Evolutionary conservation across 2,888 invertebrate genomes (phyloP).

Genomic region (Athalia circularis): DNA sequence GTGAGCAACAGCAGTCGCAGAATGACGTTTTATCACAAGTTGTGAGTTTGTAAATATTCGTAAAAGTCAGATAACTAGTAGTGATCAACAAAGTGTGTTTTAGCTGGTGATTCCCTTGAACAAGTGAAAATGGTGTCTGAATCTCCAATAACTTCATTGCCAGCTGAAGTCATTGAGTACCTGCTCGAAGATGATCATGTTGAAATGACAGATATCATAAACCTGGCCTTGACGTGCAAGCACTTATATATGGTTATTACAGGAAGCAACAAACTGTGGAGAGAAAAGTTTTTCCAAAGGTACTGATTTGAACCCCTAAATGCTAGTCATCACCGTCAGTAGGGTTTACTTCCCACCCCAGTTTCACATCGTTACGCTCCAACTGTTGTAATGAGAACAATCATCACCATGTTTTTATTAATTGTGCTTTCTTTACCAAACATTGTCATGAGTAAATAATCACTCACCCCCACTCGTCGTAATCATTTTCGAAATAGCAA

Average conservation of each 20-base stretch:
- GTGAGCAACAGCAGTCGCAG: too few relatives aligned
- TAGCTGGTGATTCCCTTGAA: not conserved
- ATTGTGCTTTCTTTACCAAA: too few relatives aligned
- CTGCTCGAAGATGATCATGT: conserved; percentile 64
- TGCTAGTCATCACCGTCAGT: not conserved
- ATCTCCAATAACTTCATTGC: conserved; percentile 62
- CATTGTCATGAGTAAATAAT: too few relatives aligned
- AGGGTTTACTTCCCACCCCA: not conserved
- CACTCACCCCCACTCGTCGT: not conserved
- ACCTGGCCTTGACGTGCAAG: conserved; percentile 77
- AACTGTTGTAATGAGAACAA: too few relatives aligned
- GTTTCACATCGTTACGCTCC: not conserved
- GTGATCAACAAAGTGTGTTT: too few relatives aligned
- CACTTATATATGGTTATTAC: conserved; percentile 74
- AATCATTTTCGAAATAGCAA: not conserved
- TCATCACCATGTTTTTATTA: too few relatives aligned
- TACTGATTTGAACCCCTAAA: conserved; percentile 53
- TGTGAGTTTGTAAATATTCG: too few relatives aligned
- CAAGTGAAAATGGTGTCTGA: conserved; percentile 60
- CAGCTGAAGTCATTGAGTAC: conserved; percentile 66
- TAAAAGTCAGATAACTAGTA: too few relatives aligned
- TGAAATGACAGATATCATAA: conserved; percentile 73
- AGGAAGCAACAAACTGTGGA: conserved; percentile 75
- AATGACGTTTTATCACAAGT: too few relatives aligned
- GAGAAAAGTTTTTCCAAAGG: conserved; percentile 74